Conservation (phyloP, 2,797 vertebrate species). For the Acomys russatus region DNA sequence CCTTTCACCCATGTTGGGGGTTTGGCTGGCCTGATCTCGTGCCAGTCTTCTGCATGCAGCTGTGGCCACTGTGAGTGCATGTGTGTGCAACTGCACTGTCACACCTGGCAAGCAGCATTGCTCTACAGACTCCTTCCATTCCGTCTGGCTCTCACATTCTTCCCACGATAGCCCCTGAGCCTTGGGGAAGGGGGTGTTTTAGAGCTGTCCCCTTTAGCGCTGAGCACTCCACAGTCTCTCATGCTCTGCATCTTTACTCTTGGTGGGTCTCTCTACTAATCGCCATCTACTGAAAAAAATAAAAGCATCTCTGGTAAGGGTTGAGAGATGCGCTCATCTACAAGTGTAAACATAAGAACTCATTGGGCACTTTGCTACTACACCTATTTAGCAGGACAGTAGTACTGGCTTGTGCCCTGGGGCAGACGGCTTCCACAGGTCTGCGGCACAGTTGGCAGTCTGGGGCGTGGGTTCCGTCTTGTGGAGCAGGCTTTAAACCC, state of each 20-base stretch:
- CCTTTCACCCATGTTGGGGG: background rate
- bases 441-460: background rate
- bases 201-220: background rate
- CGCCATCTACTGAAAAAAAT: background rate
- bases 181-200: too few species aligned
- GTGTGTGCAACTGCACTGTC: background rate
- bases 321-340: background rate
- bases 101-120: background rate
- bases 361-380: background rate
- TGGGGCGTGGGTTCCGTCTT: background rate
- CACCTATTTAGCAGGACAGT: background rate
- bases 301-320: background rate
- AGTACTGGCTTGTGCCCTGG: background rate
- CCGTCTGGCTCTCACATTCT: background rate
- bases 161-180: background rate
- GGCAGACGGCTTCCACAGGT: background rate
- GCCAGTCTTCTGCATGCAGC: background rate
- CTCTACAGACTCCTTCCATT: background rate
- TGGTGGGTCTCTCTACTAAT: background rate
- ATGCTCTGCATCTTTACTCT: background rate
- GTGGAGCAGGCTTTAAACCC: background rate
- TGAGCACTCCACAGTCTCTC: background rate
- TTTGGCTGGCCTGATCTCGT: background rate
- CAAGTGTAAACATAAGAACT: background rate
- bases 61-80: too few species aligned